A percentile compares a stretch with the other conserved stretches of the same genome.
Evolutionary conservation across 2,888 invertebrate genomes (phyloP).

Genomic region (Melieria crassipennis): DNA sequence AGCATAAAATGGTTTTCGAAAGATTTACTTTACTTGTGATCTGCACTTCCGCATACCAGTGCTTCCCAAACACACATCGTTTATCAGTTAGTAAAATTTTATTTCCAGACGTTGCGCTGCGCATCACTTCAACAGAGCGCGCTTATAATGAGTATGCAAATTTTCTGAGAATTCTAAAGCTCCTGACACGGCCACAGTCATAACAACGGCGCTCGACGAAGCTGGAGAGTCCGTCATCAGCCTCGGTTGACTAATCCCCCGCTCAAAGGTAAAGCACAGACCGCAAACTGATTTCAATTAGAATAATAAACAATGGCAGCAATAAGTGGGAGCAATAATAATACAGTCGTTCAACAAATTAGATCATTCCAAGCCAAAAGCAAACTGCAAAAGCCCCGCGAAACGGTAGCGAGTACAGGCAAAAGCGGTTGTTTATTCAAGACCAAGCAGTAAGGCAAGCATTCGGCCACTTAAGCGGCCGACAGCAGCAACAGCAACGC

Average conservation of each 20-base stretch:
- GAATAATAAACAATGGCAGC: background rate
- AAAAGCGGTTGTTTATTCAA: too few relatives aligned
- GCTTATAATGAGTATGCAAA: background rate
- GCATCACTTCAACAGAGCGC: background rate
- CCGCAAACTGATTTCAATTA: too few relatives aligned
- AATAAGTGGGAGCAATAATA: background rate
- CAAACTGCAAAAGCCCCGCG: too few relatives aligned
- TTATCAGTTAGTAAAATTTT: too few relatives aligned
- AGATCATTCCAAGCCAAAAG: constrained; percentile 2
- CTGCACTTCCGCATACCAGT: background rate
- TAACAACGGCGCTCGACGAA: background rate
- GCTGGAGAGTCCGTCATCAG: background rate
- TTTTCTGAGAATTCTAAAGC: background rate
- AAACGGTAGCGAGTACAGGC: too few relatives aligned
- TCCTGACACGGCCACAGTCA: background rate
- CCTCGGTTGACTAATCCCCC: background rate
- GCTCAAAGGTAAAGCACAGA: background rate
- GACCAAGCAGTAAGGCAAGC: too few relatives aligned
- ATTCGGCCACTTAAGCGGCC: too few relatives aligned
- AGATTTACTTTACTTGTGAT: background rate
- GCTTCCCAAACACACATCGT: background rate
- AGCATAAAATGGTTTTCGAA: background rate
- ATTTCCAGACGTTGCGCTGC: background rate
- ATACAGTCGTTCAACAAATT: constrained; percentile 14
- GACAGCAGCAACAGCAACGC: too few relatives aligned